Conservation (phyloP, 2,888 invertebrate genomes). For the Sminthurides aquaticus region DNA sequence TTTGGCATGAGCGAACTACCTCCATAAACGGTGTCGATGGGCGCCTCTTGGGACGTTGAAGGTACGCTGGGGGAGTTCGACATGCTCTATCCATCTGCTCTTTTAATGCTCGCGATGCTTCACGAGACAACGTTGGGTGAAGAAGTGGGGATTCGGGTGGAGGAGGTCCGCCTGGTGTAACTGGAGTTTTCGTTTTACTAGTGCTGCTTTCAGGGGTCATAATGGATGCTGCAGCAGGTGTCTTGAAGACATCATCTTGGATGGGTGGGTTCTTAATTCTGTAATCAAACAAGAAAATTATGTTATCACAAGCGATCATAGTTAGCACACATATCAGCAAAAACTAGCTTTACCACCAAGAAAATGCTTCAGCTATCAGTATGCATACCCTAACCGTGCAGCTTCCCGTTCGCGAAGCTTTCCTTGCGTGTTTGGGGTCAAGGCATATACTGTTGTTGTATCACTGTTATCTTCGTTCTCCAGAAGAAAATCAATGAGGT, state of each 20-base stretch:
- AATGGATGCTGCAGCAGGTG: too few relatives aligned
- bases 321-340: too few relatives aligned
- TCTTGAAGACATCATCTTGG: not conserved
- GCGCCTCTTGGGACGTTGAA: not conserved
- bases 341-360: too few relatives aligned
- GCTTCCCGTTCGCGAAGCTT: constrained; percentile 8
- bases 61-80: not conserved
- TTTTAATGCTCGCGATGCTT: constrained; percentile 18
- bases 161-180: too few relatives aligned
- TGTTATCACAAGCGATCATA: too few relatives aligned
- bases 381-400: not conserved
- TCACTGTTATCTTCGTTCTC: constrained; percentile 12
- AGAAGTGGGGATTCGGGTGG: constrained; percentile 24
- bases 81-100: constrained; percentile 1
- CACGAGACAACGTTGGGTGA: constrained; percentile 4
- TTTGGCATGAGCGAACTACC: too few relatives aligned
- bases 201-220: too few relatives aligned
- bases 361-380: too few relatives aligned
- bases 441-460: not conserved
- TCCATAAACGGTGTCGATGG: not conserved
- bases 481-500: not conserved
- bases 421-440: not conserved
- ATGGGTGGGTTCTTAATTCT: too few relatives aligned
- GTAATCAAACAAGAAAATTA: too few relatives aligned
- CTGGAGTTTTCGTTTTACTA: constrained; percentile 9